phyloP scores from a whole-genome alignment of 2,113 vertebrate species.

The Lagopus muta region DNA sequence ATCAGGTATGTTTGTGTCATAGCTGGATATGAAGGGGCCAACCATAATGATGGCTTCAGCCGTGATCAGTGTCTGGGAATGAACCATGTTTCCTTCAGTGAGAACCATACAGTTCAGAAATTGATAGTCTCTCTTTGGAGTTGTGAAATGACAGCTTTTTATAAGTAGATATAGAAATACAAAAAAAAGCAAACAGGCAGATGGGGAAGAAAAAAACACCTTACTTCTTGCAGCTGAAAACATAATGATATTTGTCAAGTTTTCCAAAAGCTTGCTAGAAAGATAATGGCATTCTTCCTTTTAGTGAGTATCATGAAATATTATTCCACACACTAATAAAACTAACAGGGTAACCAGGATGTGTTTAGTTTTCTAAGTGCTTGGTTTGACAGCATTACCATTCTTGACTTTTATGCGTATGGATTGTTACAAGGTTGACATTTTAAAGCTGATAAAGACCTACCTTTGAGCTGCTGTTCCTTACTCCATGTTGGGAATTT shows the following conservation, averaged over 20 bases:
- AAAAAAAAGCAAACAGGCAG: not conserved
- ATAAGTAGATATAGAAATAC: not conserved
- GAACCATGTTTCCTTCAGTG: not conserved
- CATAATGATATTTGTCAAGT: not conserved
- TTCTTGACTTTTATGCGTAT: not conserved
- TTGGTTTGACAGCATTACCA: fast-evolving
- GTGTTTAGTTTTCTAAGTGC: not conserved
- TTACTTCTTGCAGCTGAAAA: not conserved
- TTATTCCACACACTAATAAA: not conserved
- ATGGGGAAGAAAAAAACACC: not conserved
- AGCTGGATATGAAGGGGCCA: not conserved
- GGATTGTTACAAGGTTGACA: not conserved
- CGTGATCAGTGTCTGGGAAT: not conserved
- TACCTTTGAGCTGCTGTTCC: constrained; percentile 77
- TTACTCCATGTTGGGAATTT: constrained; percentile 69
- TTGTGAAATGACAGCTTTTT: not conserved
- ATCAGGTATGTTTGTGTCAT: not conserved
- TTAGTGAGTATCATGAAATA: not conserved
- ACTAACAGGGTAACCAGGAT: not conserved
- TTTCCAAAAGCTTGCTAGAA: not conserved
- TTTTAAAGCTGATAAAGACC: not conserved
- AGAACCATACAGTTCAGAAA: not conserved
- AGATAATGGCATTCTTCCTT: not conserved
- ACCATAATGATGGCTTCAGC: fast-evolving
- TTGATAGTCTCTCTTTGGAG: not conserved